Base-by-base conservation (phyloP, 2,888 invertebrate species). In the Ectemnius lituratus region DNA sequence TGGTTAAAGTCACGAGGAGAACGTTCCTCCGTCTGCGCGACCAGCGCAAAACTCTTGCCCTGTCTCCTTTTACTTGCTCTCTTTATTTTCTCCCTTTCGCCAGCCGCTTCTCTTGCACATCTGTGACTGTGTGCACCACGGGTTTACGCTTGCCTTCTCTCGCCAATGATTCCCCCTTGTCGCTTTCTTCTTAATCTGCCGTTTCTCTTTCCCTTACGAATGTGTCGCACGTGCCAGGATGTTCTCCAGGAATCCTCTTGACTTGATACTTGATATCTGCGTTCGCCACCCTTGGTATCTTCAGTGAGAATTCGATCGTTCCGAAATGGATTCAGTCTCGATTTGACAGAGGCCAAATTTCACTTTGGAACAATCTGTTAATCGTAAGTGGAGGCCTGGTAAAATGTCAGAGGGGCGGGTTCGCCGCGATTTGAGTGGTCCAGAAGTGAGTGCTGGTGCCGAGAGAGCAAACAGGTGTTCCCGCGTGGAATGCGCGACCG, bases 401-500 rank as follows among this genome's bases (percentile, higher is more conserved):
- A 37, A 37, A 37, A 11, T 37, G 37, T 37, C 52, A 52, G 16
- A 52, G n/a, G 52, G n/a, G 52, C 52, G 28, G 11, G 57, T 46
- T 61, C 37, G 18, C 20, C 37, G 60, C 61, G 62, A 62, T n/a
- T 23, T 14, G 14, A 49, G 18, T 18, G n/a, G 20, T 46, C 46
- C 4, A 46, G 14, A 13, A 46, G 52, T 4, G 56, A 45, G 52
- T 18, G n/a, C 14, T 64, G 18, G 27, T 77, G 62, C 27, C 74
- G 70, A 62, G 70, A 80, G 73, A 80, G 84, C 80, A 80, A 87
- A 85, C 87, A 87, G 85, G 85, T 88, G 85, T 83, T 82, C 81
- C 79, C 85, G 72, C 86, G 80, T 78, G 75, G 83, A 84, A 82
- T 81, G 85, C 86, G 85, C 86, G 85, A 83, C 78, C 82, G 83